These are phyloP conservation scores for Melieria picta DNA, from an alignment of 2,888 invertebrate species.

Conservation along the genomic window DNA sequence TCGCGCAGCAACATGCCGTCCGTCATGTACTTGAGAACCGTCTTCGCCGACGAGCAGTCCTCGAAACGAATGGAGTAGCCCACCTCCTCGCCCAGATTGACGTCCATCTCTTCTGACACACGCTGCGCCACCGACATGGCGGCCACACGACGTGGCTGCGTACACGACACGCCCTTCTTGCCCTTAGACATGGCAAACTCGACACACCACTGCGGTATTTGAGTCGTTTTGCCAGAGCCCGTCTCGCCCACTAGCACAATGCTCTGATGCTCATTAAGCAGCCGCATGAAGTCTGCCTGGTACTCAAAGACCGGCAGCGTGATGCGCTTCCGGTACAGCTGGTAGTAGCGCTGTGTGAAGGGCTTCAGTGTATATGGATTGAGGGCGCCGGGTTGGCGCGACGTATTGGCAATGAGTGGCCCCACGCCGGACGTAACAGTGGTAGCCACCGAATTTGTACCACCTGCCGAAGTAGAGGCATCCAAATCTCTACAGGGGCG, in stretches of 20 bases:
- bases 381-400: conserved; percentile 67
- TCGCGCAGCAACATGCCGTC: conserved; percentile 99
- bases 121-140: conserved; percentile 99
- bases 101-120: conserved; percentile 99
- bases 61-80: conserved; percentile 99
- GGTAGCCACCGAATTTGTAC: conserved; percentile 9
- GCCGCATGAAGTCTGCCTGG: conserved; percentile 92
- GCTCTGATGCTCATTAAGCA: conserved; percentile 91
- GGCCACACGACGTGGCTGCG: conserved; percentile 96
- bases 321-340: conserved; percentile 87
- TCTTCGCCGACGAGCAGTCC: conserved; percentile 95
- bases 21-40: conserved; percentile 97
- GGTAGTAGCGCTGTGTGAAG: conserved; percentile 89
- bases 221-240: conserved; percentile 99
- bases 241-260: conserved; percentile 98
- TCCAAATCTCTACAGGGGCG: conserved; percentile 18
- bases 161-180: conserved; percentile 90
- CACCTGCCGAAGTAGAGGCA: conserved; percentile 19
- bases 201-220: conserved; percentile 97
- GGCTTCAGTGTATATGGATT: conserved; percentile 86
- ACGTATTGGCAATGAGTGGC: conserved; percentile 52
- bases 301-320: conserved; percentile 98
- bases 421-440: conserved; percentile 39
- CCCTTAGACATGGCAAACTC: conserved; percentile 76
- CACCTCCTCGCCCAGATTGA: conserved; percentile 88